Percentiles rank a stretch among this genome's conserved stretches.
These are phyloP conservation scores for Opisthograptis luteolata DNA, from an alignment of 2,888 invertebrate genomes.

Conservation along the genomic window DNA sequence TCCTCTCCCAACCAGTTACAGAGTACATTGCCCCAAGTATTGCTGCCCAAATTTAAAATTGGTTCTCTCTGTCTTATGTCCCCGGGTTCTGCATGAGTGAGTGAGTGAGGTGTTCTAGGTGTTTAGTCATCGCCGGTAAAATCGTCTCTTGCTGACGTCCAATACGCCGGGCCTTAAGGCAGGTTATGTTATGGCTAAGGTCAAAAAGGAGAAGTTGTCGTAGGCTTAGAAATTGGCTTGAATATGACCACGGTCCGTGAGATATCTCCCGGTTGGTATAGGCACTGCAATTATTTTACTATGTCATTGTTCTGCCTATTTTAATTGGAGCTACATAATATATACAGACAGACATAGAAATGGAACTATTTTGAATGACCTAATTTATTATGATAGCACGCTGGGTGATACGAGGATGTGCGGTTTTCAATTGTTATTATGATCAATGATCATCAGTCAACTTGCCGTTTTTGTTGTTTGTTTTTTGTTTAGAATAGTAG, in stretches of 20 bases:
- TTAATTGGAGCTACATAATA: too few species aligned
- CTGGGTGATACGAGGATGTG: too few species aligned
- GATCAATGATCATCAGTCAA: too few species aligned
- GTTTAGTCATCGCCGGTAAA: slow-evolving; percentile 66
- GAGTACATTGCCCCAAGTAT: slow-evolving; percentile 77
- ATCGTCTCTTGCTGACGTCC: slow-evolving; percentile 67
- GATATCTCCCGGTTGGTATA: too few species aligned
- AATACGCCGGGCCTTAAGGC: slow-evolving; percentile 76
- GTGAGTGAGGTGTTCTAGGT: slow-evolving; percentile 50
- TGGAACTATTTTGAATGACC: too few species aligned
- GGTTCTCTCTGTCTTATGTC: slow-evolving; percentile 59
- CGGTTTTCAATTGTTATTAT: too few species aligned
- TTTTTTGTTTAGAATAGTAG: too few species aligned
- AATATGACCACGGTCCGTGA: slow-evolving; percentile 19
- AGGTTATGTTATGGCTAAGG: slow-evolving; percentile 80
- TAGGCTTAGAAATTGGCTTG: slow-evolving; percentile 58
- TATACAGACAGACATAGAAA: too few species aligned
- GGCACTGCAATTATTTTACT: too few species aligned
- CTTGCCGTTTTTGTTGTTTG: too few species aligned
- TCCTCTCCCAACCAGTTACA: slow-evolving; percentile 77
- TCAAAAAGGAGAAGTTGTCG: slow-evolving; percentile 61
- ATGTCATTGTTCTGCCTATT: too few species aligned
- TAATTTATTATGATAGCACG: too few species aligned
- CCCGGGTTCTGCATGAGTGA: slow-evolving; percentile 44
- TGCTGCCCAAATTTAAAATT: slow-evolving; percentile 75